Evolutionary conservation across 2,888 invertebrate species (phyloP).

Genomic region (Cybosia mesomella): DNA sequence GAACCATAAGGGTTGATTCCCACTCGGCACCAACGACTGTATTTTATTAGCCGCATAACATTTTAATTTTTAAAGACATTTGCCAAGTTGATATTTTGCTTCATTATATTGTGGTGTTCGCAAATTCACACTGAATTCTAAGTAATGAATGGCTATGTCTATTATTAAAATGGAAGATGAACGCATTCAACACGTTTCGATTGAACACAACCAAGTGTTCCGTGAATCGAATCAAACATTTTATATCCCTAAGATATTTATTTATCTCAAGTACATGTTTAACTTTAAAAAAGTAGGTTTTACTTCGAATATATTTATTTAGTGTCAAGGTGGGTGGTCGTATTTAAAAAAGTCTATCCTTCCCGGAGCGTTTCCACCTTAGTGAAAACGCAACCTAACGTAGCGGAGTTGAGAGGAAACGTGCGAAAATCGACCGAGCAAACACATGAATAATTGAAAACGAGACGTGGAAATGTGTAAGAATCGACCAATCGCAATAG

Average conservation of each 20-base stretch:
- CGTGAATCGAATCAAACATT: not conserved
- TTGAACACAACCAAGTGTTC: not conserved
- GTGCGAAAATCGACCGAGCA: constrained; percentile 2
- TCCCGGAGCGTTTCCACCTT: not conserved
- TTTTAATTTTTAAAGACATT: constrained; percentile 1
- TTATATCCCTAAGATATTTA: not conserved
- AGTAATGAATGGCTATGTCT: not conserved
- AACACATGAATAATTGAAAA: not conserved
- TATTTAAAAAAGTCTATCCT: not conserved
- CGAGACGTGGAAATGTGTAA: not conserved
- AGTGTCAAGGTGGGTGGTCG: not conserved
- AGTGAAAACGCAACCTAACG: not conserved
- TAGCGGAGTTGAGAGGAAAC: not conserved
- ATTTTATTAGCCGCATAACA: not conserved
- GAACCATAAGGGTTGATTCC: constrained; percentile 18
- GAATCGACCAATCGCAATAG: not conserved
- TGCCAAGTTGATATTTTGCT: not conserved
- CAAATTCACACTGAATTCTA: not conserved
- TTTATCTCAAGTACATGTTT: not conserved
- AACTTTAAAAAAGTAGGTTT: not conserved
- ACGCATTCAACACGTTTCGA: constrained; percentile 1
- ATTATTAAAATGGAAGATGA: not conserved
- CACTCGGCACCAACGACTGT: not conserved
- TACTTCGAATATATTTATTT: not conserved
- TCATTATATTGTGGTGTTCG: not conserved